These are phyloP conservation scores for Sparidentex hasta DNA, from an alignment of 2,797 vertebrate species.

Conservation along the genomic window DNA sequence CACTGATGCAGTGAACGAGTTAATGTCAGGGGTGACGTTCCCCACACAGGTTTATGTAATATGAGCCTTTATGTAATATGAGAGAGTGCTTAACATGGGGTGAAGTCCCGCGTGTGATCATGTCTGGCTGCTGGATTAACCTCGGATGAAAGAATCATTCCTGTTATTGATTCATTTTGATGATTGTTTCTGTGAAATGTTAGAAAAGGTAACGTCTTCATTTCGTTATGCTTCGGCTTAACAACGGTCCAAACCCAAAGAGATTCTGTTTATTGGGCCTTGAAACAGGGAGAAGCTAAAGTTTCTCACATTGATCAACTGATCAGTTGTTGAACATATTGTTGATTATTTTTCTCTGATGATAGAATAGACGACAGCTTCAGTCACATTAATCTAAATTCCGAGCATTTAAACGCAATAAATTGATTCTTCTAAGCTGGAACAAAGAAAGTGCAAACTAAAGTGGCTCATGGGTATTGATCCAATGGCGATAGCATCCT, in stretches of 20 bases:
- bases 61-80: slow-evolving; percentile 22
- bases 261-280: not conserved
- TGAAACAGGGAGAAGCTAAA: not conserved
- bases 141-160: not conserved
- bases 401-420: too few relatives aligned
- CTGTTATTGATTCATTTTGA: not conserved
- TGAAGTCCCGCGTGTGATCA: slow-evolving; percentile 3
- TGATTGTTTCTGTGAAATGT: not conserved
- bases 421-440: too few relatives aligned
- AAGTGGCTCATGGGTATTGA: too few relatives aligned
- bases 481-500: too few relatives aligned
- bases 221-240: not conserved
- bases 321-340: not conserved
- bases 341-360: not conserved
- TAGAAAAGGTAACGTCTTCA: not conserved
- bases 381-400: not conserved
- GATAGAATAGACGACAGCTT: too few relatives aligned
- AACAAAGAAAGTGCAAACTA: too few relatives aligned
- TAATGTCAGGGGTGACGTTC: not conserved
- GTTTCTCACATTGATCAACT: not conserved
- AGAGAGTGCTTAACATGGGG: not conserved
- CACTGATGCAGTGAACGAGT: slow-evolving; percentile 15
- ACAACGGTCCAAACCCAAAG: not conserved
- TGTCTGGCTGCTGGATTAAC: not conserved
- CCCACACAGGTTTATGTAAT: slow-evolving; percentile 28